Base-by-base conservation (phyloP, 92 coral and sea anemone species). In the Ricordea florida region DNA sequence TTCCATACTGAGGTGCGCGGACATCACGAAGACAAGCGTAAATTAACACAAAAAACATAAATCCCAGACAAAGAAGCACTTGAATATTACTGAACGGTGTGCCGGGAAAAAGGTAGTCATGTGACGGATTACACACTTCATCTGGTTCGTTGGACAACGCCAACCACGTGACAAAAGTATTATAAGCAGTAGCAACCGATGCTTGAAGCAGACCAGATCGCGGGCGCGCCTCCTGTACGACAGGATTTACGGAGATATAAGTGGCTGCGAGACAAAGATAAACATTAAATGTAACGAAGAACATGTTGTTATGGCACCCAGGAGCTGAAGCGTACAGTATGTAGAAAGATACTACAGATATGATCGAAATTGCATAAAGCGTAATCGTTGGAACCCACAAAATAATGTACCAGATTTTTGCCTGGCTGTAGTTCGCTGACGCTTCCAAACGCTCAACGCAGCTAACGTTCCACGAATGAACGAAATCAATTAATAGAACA, bases 141-240 rank as follows among this genome's bases (percentile, higher is more conserved):
- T 92, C 97, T n/a, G 99, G 99, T 29, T 91, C 93, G 38, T 90
- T 92, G 9, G 99, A 92, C 21, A 96, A 69, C 2, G 99, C 97
- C 68, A 92, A 69, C 99, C 99, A 96, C 64, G 97, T 88, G 66
- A 96, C 57, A 48, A 76, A 96, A 1, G 99, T 96, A 43, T 93
- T 88, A 37, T 96, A 96, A 6, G 92, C 57, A 28, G 99, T 92
- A 28, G 94, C 86, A 30, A 92, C 97, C 75, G 99, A 81, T 38
- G 93, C 93, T 62, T 92, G 99, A 15, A 96, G 90, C 2, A 96
- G 90, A 21, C 99, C 99, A 4, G 97, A 83, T 13, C 93, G 97
- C 50, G 97, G 99, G 79, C 97, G 87, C 33, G 88, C 92, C 29
- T 92, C 99, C 50, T 90, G 99, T 6, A 92, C 96, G 9, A 82